These are phyloP conservation scores for Labia minor DNA, from an alignment of 2,888 invertebrate species.

Conservation along the genomic window DNA sequence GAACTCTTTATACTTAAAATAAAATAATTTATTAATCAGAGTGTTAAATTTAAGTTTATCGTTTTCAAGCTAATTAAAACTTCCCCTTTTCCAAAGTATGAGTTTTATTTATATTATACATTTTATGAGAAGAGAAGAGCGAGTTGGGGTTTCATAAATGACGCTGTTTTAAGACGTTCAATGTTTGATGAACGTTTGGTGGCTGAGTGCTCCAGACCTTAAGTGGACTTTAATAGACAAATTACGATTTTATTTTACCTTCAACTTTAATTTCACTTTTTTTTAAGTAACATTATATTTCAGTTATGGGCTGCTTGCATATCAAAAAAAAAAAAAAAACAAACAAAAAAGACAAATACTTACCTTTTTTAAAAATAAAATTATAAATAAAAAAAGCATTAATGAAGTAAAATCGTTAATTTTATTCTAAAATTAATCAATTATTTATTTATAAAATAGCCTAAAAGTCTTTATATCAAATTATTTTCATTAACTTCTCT, in stretches of 20 bases:
- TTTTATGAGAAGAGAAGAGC: neutral
- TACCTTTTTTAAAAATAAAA: too few relatives aligned
- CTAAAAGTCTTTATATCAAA: too few relatives aligned
- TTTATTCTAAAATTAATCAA: too few relatives aligned
- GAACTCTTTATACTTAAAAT: too few relatives aligned
- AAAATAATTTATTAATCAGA: neutral
- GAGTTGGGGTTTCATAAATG: neutral
- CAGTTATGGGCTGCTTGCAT: too few relatives aligned
- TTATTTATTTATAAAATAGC: too few relatives aligned
- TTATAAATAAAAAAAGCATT: too few relatives aligned
- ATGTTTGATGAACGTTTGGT: neutral
- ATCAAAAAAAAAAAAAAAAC: too few relatives aligned
- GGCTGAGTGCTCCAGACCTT: neutral
- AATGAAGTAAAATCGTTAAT: too few relatives aligned
- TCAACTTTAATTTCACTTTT: neutral
- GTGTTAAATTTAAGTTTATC: neutral
- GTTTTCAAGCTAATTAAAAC: conserved; percentile 7
- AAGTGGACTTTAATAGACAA: conserved; percentile 4
- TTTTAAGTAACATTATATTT: neutral
- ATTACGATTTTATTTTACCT: conserved; percentile 1
- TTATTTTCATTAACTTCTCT: too few relatives aligned
- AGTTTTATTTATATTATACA: neutral
- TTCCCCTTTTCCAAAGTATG: neutral
- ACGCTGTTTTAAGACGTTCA: neutral
- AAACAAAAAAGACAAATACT: too few relatives aligned